phyloP scores from a whole-genome alignment of 2,888 invertebrate genomes.

The Sesia apiformis region DNA sequence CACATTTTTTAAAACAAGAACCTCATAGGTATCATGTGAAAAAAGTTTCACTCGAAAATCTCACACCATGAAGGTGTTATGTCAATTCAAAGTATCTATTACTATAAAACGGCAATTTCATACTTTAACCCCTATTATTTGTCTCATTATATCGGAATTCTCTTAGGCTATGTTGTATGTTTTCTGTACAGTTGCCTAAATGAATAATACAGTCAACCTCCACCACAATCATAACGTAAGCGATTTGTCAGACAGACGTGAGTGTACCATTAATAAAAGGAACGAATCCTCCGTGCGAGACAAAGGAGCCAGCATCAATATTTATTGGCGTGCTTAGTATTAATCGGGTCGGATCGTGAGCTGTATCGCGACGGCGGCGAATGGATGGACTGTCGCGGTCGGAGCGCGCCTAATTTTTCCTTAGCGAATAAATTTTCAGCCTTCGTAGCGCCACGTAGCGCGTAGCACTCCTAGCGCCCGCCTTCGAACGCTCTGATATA shows the following conservation, averaged over 20 bases:
- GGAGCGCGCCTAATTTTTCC: constrained; percentile 58
- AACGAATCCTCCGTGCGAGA: constrained; percentile 64
- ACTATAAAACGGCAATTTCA: too few relatives aligned
- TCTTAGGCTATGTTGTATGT: too few relatives aligned
- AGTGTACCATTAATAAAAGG: constrained; percentile 63
- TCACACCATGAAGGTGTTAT: too few relatives aligned
- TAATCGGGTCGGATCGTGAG: constrained; percentile 63
- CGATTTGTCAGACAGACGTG: constrained; percentile 60
- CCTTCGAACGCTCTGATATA: background rate
- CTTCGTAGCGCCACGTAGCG: constrained; percentile 24
- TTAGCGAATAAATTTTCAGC: constrained; percentile 42
- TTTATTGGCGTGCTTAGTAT: constrained; percentile 72
- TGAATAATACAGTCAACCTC: background rate
- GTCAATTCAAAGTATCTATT: too few relatives aligned
- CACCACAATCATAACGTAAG: constrained; percentile 2
- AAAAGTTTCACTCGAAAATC: too few relatives aligned
- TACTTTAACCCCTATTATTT: too few relatives aligned
- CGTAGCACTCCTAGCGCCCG: constrained; percentile 25
- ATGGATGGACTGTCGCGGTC: constrained; percentile 63
- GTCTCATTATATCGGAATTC: too few relatives aligned
- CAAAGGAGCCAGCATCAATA: constrained; percentile 69
- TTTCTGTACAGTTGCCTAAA: too few relatives aligned
- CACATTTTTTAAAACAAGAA: too few relatives aligned
- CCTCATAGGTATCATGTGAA: too few relatives aligned
- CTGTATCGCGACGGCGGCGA: constrained; percentile 46